These are phyloP conservation scores for Gulo gulo DNA, from an alignment of 2,113 vertebrate genomes.

Conservation along the genomic window DNA sequence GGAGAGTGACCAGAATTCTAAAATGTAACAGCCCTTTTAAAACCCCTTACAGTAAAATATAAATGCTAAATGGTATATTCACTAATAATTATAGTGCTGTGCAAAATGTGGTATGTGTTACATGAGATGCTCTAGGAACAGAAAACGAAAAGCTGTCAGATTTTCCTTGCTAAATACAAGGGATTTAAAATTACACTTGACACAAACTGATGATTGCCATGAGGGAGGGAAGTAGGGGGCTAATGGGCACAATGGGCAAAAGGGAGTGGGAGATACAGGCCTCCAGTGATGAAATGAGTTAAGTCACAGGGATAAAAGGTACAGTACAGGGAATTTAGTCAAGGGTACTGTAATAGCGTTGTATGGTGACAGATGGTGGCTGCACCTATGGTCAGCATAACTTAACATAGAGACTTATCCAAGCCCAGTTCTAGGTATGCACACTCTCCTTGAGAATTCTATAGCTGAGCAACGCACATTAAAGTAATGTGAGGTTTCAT, in stretches of 20 bases:
- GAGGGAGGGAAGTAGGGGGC: neutral
- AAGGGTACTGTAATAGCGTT: neutral
- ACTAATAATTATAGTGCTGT: neutral
- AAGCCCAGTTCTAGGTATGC: neutral
- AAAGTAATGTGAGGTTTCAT: neutral
- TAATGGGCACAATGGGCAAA: neutral
- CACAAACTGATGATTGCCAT: neutral
- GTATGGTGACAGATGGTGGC: neutral
- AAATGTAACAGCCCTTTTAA: neutral
- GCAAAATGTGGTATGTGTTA: neutral
- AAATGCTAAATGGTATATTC: neutral
- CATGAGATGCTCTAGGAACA: neutral
- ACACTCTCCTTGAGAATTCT: neutral
- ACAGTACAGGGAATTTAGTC: neutral
- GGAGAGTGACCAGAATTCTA: neutral
- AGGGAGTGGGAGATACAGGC: neutral
- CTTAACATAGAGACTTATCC: neutral
- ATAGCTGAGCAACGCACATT: neutral
- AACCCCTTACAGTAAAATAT: neutral
- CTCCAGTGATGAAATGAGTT: neutral
- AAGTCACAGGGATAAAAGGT: neutral
- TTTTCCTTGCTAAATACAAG: neutral
- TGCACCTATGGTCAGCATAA: neutral
- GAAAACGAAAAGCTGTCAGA: neutral
- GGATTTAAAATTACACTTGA: neutral